Evolutionary conservation across 1,140 invertebrate genomes (phyloP).

Genomic region (Ips nitidus): DNA sequence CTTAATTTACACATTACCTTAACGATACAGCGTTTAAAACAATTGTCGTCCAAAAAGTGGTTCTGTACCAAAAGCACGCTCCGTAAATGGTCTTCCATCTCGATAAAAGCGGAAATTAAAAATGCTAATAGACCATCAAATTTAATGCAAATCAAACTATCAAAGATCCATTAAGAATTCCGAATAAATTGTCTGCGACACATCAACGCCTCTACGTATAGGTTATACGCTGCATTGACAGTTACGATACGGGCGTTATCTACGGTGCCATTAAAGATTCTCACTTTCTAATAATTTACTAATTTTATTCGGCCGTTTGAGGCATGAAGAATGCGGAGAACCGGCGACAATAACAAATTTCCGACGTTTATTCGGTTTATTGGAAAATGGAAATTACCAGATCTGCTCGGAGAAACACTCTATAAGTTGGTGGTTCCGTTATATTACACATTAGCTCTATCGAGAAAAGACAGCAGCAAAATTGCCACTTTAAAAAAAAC

Average conservation of each 20-base stretch:
- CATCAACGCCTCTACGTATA: constrained; percentile 11
- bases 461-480: too few relatives aligned
- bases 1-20: too few relatives aligned
- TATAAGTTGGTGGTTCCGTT: too few relatives aligned
- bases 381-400: too few relatives aligned
- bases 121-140: constrained; percentile 17
- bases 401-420: too few relatives aligned
- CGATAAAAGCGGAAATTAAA: not conserved
- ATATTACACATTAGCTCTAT: too few relatives aligned
- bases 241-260: constrained; percentile 18
- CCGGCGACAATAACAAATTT: not conserved
- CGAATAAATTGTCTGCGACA: constrained; percentile 16
- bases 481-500: too few relatives aligned
- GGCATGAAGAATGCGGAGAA: constrained; percentile 6
- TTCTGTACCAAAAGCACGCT: too few relatives aligned
- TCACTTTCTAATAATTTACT: constrained; percentile 22
- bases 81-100: too few relatives aligned
- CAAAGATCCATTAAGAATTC: constrained; percentile 10
- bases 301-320: constrained; percentile 14
- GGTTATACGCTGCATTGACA: constrained; percentile 18
- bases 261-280: constrained; percentile 14
- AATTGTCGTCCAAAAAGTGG: too few relatives aligned
- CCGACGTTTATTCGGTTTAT: not conserved
- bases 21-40: too few relatives aligned
- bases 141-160: constrained; percentile 14